Conservation (phyloP, 1,140 invertebrate species). For the Arion vulgaris region DNA sequence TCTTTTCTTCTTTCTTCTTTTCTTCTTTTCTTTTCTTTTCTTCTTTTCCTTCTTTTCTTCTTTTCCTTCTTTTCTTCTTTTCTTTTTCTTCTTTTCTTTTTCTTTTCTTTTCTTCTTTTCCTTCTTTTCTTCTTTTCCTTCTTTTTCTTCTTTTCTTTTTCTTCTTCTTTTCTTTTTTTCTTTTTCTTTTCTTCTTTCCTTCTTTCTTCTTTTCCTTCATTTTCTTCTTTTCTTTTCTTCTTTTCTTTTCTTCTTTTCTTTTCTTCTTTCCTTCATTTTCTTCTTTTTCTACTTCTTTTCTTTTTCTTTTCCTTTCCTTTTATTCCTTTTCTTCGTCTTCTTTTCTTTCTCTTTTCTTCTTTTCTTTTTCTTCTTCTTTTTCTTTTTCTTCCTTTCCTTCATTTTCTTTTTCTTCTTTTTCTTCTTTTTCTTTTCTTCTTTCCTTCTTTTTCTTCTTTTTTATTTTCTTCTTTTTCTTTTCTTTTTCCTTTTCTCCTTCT, state of each 20-base stretch:
- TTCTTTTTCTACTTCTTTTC: slow-evolving; percentile 7
- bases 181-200: slow-evolving; percentile 12
- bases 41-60: background rate
- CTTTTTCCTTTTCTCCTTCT: background rate
- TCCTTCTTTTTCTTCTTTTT: slow-evolving; percentile 11
- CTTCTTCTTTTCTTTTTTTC: background rate
- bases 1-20: slow-evolving; percentile 1
- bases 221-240: slow-evolving; percentile 21
- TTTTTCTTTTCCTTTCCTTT: slow-evolving; percentile 20
- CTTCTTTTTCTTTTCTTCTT: background rate
- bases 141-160: background rate
- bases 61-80: background rate
- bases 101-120: background rate
- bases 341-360: slow-evolving; percentile 4
- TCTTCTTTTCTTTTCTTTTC: slow-evolving; percentile 24
- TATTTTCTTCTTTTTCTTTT: slow-evolving; percentile 6
- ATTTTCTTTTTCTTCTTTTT: background rate
- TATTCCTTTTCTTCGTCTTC: slow-evolving; percentile 20
- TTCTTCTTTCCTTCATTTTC: background rate
- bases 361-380: background rate
- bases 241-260: background rate
- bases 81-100: slow-evolving; percentile 26
- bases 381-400: background rate
- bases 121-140: background rate
- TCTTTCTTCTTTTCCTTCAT: background rate